Evolutionary conservation across 2,113 vertebrate genomes (phyloP), one percentile per base, ranked within the genome.

Genomic region (Thunnus maccoyii): DNA sequence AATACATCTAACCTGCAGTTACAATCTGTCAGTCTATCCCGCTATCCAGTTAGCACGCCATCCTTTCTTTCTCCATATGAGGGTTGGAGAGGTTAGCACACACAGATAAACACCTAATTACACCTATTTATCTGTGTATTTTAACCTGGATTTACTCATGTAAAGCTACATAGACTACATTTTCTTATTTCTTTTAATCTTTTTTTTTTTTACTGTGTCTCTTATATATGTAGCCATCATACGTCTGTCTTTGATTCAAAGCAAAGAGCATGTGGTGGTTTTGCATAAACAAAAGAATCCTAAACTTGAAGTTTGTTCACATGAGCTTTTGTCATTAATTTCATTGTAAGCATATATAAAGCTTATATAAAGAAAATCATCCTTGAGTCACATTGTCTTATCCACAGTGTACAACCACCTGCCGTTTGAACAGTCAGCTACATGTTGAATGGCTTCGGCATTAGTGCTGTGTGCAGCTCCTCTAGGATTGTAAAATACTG

Each of bases 1-100:
- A 57, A 79, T 69, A 66, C 66, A 67, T 41, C 36, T 60, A 83
- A 68, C 88, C 91, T 86, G 86, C 85, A 67, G 80, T 72, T 77
- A 83, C 78, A 87, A 75, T 84, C 84, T 80, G 78, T 84, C 78
- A 77, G 55, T 81, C 60, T 82, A 44, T 71, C 68, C 72, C 72
- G 63, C 65, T 71, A 5, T 62, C 62, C 46, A 57, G 50, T 75
- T 47, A 8, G 51, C 46, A 55, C 15, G 12, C 60, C 30, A 22
- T 57, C 47, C 46, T 77, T 79, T 82, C 41, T 67, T 74, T 72
- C 5, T 27, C 25, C 30, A 68, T 51, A 20, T 41, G 44, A 65
- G 60, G 13, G 9, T 52, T 51, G 50, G 66, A 5, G 22, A 47
- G n/a, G 50, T 67, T 58, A 30, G 36, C 36, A 41, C 36, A 41